Conservation (phyloP, 2,888 invertebrate species). For the Latrodectus elegans region DNA sequence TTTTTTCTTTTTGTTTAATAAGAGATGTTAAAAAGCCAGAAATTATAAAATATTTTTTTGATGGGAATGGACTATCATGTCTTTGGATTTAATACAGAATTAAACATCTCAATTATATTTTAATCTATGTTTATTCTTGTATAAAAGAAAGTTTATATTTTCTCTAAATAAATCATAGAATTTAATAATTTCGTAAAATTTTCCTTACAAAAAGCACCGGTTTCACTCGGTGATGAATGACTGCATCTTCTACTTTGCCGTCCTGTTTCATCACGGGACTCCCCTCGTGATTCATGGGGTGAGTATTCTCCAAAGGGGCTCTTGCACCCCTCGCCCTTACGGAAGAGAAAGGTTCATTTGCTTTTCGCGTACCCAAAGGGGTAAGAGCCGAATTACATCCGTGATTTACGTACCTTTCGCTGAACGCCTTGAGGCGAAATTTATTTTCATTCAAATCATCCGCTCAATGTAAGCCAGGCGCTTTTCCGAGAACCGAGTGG, state of each 20-base stretch:
- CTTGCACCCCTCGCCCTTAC: neutral
- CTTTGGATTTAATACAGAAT: too few relatives aligned
- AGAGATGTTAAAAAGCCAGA: too few relatives aligned
- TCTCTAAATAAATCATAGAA: too few relatives aligned
- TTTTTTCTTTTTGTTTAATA: too few relatives aligned
- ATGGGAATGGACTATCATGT: too few relatives aligned
- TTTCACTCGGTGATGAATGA: constrained; percentile 20
- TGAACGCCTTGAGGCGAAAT: constrained; percentile 24
- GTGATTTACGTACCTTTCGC: constrained; percentile 52
- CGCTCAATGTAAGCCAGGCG: neutral
- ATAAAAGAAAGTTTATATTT: too few relatives aligned
- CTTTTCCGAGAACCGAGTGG: neutral
- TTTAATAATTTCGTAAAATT: too few relatives aligned
- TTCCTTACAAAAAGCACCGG: too few relatives aligned
- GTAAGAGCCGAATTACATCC: constrained; percentile 33
- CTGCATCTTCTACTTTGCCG: constrained; percentile 9
- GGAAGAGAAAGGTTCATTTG: constrained; percentile 35
- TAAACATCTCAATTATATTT: too few relatives aligned
- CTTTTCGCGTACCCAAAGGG: constrained; percentile 57
- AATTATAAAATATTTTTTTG: too few relatives aligned
- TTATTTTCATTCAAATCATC: constrained; percentile 63
- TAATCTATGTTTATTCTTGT: too few relatives aligned
- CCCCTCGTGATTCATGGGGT: constrained; percentile 57
- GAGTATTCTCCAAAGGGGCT: constrained; percentile 5
- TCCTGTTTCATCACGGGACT: constrained; percentile 32